phyloP scores from a whole-genome alignment of 2,888 invertebrate genomes.

The Eupeodes latifasciatus region DNA sequence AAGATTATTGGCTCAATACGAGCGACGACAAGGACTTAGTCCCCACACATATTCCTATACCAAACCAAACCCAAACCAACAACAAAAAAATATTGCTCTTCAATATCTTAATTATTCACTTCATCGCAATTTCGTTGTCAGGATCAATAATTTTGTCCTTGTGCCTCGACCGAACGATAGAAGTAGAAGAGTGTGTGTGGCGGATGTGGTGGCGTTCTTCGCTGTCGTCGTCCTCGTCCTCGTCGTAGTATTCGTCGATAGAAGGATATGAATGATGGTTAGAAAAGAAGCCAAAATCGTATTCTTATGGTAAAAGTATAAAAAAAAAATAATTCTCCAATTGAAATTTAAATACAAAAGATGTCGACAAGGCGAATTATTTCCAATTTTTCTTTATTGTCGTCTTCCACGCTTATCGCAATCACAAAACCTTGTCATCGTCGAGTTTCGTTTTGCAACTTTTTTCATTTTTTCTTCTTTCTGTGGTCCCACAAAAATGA shows the following conservation, averaged over 20 bases:
- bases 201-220: neutral
- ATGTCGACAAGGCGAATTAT: constrained; percentile 73
- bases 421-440: constrained; percentile 17
- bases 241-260: neutral
- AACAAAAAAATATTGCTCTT: constrained; percentile 34
- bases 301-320: constrained; percentile 27
- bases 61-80: neutral
- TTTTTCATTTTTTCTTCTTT: constrained; percentile 11
- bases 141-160: constrained; percentile 32
- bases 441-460: constrained; percentile 20
- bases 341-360: constrained; percentile 74
- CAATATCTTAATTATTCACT: constrained; percentile 71
- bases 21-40: neutral
- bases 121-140: constrained; percentile 57
- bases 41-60: constrained; percentile 2
- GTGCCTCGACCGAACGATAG: neutral
- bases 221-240: neutral
- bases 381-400: constrained; percentile 71
- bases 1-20: constrained; percentile 18
- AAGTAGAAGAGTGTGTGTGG: neutral
- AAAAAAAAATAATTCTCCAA: constrained; percentile 35
- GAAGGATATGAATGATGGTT: constrained; percentile 29
- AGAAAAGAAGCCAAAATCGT: constrained; percentile 37
- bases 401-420: constrained; percentile 35
- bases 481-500: constrained; percentile 51